Percentiles rank a stretch among this genome's conserved stretches.
These are phyloP conservation scores for Esox lucius DNA, from an alignment of 2,797 vertebrate genomes.

Conservation along the genomic window DNA sequence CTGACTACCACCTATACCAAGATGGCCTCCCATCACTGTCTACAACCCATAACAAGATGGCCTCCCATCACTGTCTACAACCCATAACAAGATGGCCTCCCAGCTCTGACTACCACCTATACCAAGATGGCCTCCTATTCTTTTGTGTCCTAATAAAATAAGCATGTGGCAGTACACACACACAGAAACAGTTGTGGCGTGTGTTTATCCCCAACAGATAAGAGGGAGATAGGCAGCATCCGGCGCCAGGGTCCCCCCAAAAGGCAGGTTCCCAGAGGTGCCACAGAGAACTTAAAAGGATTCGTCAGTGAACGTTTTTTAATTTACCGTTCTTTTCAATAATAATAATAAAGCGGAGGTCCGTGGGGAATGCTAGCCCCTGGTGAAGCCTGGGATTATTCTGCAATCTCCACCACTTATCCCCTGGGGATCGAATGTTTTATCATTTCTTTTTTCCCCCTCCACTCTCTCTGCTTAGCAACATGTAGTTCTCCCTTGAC, in stretches of 20 bases:
- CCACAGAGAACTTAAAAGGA: slow-evolving; percentile 59
- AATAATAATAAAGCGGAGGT: slow-evolving; percentile 53
- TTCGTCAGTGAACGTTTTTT: slow-evolving; percentile 62
- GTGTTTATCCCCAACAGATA: slow-evolving; percentile 53
- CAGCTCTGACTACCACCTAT: background rate
- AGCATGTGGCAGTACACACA: slow-evolving; percentile 34
- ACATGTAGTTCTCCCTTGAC: slow-evolving; percentile 71
- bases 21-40: background rate
- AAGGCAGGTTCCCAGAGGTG: slow-evolving; percentile 41
- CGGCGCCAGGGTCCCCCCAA: slow-evolving; percentile 17
- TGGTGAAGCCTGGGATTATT: slow-evolving; percentile 68
- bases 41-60: background rate
- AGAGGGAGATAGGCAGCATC: background rate
- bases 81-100: background rate
- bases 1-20: background rate
- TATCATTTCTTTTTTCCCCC: slow-evolving; percentile 67
- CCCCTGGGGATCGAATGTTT: slow-evolving; percentile 67
- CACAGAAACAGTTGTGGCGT: slow-evolving; percentile 46
- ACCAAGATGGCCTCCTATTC: background rate
- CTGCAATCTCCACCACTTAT: slow-evolving; percentile 70
- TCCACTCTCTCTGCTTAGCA: slow-evolving; percentile 59
- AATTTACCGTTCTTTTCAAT: slow-evolving; percentile 59
- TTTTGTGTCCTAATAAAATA: slow-evolving; percentile 38
- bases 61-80: background rate
- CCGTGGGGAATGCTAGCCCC: slow-evolving; percentile 20